Evolutionary conservation across 64 coral and sea anemone species (phyloP).

Genomic region (Montipora capricornis): DNA sequence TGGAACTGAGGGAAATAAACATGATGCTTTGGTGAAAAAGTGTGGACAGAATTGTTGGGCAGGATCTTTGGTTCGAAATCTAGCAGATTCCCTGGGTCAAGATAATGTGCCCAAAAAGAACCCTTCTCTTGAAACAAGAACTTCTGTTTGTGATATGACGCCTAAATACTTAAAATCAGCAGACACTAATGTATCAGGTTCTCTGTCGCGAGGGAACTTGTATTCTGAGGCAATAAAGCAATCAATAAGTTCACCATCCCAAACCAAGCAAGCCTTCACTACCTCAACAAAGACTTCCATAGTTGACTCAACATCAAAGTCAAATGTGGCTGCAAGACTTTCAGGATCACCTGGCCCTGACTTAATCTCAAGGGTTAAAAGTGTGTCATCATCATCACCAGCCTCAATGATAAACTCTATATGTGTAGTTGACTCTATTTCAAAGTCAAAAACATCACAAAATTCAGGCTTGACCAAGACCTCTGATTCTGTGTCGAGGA

Average conservation of each 20-base stretch:
- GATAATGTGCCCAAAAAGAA: constrained; percentile 7
- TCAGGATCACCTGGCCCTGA: neutral
- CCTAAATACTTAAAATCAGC: neutral
- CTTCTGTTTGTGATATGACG: neutral
- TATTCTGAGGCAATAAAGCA: constrained; percentile 33
- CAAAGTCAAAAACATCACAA: neutral
- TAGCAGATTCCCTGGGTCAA: constrained; percentile 41
- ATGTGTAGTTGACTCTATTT: neutral
- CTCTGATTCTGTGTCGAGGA: neutral
- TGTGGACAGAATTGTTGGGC: constrained; percentile 19
- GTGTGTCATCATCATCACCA: neutral
- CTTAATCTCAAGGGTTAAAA: neutral
- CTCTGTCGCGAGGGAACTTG: neutral
- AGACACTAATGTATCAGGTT: neutral
- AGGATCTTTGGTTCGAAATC: constrained; percentile 16
- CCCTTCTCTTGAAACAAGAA: neutral
- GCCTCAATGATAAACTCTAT: neutral
- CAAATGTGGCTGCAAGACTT: neutral
- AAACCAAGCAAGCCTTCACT: neutral
- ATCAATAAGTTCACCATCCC: neutral
- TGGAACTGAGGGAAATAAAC: neutral
- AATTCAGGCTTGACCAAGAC: neutral
- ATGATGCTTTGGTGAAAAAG: constrained; percentile 9
- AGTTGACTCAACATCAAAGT: neutral
- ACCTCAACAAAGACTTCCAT: constrained; percentile 4